Base-by-base conservation (phyloP, 2,888 invertebrate species). In the Diogma glabrata region DNA sequence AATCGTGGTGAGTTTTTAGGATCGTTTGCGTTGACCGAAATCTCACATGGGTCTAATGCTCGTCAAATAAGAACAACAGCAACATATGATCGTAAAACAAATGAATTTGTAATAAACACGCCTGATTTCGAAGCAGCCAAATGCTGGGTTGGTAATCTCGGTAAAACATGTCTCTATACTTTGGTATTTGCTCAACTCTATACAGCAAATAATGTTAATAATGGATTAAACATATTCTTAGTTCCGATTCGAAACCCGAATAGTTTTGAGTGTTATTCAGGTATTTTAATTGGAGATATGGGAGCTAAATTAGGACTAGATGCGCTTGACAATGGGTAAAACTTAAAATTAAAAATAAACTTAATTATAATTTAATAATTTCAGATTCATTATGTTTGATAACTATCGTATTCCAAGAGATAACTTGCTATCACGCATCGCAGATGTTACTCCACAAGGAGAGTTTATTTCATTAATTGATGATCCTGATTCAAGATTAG, bases 281-380 rank as follows among this genome's bases (percentile, higher is more conserved):
- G 93, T 1, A 79, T 96, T 1, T 78, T 76, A 0, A 85, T 94
- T 0, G 94, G 94, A 0, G 95, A 96, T 65, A 78, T 96, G 72
- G 96, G 96, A 1, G 87, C 87, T 66, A 96, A 96, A 71, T 75
- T 89, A 38, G 94, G 89, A 0, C 75, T 92, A 9, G 91, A 95
- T 67, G 94, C 92, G 3, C 70, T 95, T 36, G 96, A 96, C 65
- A 96, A 96, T 72, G 96, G 96, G 87, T 88, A 49, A 48, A 3
- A 30, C 9, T 3, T 22, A 43, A 22, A 36, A 40, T n/a, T n/a
- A n/a, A 43, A 40, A 50, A 47, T 50, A 33, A 19, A 30, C 33
- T 50, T 49, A 20, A 33, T 57, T 58, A n/a, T n/a, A n/a, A n/a
- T n/a, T n/a, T n/a, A n/a, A 23, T 58, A 82, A 83, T n/a, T n/a